Conservation (phyloP, 2,113 vertebrate genomes). For the Pristiophorus japonicus region DNA sequence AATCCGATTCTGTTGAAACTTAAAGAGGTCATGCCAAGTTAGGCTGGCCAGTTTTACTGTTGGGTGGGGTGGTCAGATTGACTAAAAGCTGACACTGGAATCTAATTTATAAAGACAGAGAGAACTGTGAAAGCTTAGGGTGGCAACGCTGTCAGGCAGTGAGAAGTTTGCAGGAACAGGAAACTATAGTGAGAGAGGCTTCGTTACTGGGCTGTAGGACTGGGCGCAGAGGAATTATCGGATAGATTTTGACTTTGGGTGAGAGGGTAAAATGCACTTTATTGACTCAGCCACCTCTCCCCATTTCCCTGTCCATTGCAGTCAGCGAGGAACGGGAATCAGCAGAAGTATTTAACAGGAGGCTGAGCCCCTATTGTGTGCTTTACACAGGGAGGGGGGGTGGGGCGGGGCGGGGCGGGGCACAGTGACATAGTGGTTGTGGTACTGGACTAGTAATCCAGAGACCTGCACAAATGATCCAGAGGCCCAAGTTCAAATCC, state of each 20-base stretch:
- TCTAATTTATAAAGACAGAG: neutral
- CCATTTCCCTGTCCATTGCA: too few relatives aligned
- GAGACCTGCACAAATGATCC: too few relatives aligned
- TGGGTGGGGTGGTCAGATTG: neutral
- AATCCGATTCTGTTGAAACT: neutral
- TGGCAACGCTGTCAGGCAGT: neutral
- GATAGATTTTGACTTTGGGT: too few relatives aligned
- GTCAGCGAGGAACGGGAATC: neutral
- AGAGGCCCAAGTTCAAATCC: too few relatives aligned
- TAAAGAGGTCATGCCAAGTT: too few relatives aligned
- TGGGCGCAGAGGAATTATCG: too few relatives aligned
- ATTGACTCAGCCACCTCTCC: too few relatives aligned
- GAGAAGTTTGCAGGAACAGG: neutral
- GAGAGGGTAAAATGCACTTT: too few relatives aligned
- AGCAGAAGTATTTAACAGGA: neutral
- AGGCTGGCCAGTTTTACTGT: neutral
- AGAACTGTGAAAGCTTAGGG: neutral
- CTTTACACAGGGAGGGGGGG: too few relatives aligned
- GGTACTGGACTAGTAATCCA: too few relatives aligned
- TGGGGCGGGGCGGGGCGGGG: too few relatives aligned
- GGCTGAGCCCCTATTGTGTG: neutral
- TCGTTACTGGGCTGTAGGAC: neutral
- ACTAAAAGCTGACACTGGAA: neutral
- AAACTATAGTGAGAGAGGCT: neutral
- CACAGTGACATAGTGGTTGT: too few relatives aligned